Conservation (phyloP, 1,140 invertebrate genomes). For the Dinothrombium tinctorium region DNA sequence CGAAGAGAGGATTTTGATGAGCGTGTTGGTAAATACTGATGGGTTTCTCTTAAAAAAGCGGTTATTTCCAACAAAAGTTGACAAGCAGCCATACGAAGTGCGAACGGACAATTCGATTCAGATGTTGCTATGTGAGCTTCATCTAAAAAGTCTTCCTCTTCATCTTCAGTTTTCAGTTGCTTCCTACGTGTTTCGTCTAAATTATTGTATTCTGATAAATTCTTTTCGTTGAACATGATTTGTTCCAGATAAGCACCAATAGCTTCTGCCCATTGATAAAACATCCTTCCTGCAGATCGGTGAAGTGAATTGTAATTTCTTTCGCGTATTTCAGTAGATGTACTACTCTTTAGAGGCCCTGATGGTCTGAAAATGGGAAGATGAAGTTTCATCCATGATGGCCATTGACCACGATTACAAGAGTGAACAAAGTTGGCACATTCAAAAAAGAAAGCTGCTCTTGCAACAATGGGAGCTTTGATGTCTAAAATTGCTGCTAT, state of each 20-base stretch:
- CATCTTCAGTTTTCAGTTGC: constrained; percentile 65
- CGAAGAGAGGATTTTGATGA: not conserved
- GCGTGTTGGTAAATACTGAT: constrained; percentile 28
- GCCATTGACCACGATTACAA: constrained; percentile 95
- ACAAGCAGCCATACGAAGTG: constrained; percentile 72
- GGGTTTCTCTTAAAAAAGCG: constrained; percentile 83
- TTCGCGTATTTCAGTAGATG: not conserved
- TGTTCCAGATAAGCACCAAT: constrained; percentile 61
- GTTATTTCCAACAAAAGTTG: constrained; percentile 86
- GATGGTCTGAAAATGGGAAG: constrained; percentile 50
- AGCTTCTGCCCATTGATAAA: constrained; percentile 85
- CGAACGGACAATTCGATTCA: constrained; percentile 60
- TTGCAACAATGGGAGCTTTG: constrained; percentile 71
- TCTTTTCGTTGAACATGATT: constrained; percentile 22
- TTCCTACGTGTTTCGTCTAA: constrained; percentile 36
- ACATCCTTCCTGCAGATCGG: constrained; percentile 74
- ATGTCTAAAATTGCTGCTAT: constrained; percentile 83
- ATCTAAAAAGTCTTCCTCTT: constrained; percentile 94
- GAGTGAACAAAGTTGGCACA: constrained; percentile 87
- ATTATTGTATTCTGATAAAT: not conserved
- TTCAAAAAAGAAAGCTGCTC: constrained; percentile 73
- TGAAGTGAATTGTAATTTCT: constrained; percentile 46
- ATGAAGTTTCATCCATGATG: constrained; percentile 74
- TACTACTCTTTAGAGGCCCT: constrained; percentile 26
- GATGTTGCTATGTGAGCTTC: constrained; percentile 26